These are phyloP conservation scores for Reticulitermes speratus DNA, from an alignment of 1,140 invertebrate genomes.

Conservation along the genomic window DNA sequence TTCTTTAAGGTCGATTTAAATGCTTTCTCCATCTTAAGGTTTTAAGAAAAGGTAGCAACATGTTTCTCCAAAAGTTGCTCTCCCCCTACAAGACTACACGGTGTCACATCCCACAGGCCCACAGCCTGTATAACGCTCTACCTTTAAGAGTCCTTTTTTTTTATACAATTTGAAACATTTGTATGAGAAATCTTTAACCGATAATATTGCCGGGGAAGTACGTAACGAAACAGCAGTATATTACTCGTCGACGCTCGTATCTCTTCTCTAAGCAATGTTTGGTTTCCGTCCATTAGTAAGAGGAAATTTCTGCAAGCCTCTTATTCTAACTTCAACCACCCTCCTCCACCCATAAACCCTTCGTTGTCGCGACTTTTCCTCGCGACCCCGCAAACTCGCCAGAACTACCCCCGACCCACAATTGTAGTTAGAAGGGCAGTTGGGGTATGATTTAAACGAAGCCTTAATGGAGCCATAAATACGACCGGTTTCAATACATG, in stretches of 20 bases:
- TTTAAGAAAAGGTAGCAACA: too few species aligned
- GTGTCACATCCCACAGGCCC: too few species aligned
- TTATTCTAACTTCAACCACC: neutral
- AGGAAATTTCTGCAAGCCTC: slow-evolving; percentile 16
- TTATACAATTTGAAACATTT: too few species aligned
- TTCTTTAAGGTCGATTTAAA: too few species aligned
- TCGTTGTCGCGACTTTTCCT: slow-evolving; percentile 2
- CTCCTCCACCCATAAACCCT: neutral
- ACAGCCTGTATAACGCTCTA: too few species aligned
- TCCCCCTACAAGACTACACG: too few species aligned
- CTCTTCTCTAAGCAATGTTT: neutral
- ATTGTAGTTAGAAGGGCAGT: neutral
- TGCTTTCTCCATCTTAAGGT: too few species aligned
- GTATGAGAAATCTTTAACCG: neutral
- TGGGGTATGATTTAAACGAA: slow-evolving; percentile 35
- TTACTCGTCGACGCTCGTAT: neutral
- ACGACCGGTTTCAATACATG: slow-evolving; percentile 32
- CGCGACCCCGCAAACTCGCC: slow-evolving; percentile 1
- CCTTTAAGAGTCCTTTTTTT: too few species aligned
- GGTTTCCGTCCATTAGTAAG: slow-evolving; percentile 14
- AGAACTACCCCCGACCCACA: neutral
- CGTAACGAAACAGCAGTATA: neutral
- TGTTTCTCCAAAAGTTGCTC: too few species aligned
- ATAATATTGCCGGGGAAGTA: neutral
- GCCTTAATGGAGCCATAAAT: slow-evolving; percentile 36